Base-by-base conservation (phyloP, 2,113 vertebrate species). In the Nanorana parkeri region DNA sequence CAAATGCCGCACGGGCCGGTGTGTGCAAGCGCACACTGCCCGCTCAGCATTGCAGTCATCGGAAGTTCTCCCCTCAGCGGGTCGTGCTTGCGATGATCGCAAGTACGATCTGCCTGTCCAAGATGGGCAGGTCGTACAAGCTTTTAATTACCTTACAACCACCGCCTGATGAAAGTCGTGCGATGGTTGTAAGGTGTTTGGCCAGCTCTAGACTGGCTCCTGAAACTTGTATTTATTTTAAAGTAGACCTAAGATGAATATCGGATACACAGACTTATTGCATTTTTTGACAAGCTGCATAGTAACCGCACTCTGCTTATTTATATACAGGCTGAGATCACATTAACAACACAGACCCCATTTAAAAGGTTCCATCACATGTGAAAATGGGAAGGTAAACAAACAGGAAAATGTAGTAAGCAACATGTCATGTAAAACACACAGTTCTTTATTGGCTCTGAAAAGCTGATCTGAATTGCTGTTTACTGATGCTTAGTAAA, bases 251-350 rank as follows among this genome's bases (percentile, higher is more conserved):
- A 56, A 26, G 52, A 26, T 13, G 10, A 58, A 58, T 54, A 73
- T 28, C 26, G 58, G 51, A 73, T 26, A 73, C 20, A 54, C 52
- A 73, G 52, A n/a, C 24, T 1, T 28, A 28, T 23, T 73, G 6
- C 41, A 29, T 56, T 24, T 32, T 20, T 73, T 26, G 21, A 71
- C 47, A 17, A 24, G 36, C 41, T 58, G 6, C 69, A 56, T 73
- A 23, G 69, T 73, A 58, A 56, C 69, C 26, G 20, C 19, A n/a
- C 69, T 58, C 52, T 73, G 52, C 69, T 73, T 73, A 73, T 73
- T 74, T 74, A 36, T 74, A 60, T 60, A 60, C 24, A 36, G 55
- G 55, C 71, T 74, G 71, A 74, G 71, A 28, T 74, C 71, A 74
- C 54, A 36, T n/a, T 28, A 32, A 36, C 17, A 60, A 32, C 71